phyloP scores from a whole-genome alignment of 30 jellyfish, hydroid and myxozoan species.

The Aurelia sp. region DNA sequence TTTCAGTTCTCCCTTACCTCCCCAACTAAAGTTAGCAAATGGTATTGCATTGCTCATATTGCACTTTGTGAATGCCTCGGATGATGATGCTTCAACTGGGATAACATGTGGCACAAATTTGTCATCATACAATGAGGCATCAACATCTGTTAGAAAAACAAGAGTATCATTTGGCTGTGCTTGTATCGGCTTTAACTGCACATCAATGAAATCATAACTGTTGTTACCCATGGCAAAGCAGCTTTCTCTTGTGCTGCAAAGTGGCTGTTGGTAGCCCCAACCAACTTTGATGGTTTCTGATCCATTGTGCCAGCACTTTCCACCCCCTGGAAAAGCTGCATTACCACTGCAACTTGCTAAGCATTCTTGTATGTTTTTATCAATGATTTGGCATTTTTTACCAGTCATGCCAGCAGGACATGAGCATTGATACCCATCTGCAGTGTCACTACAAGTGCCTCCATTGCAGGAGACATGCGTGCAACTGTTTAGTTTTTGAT shows the following conservation, averaged over 20 bases:
- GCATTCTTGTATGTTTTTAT: constrained; percentile 32
- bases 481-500: constrained; percentile 68
- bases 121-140: constrained; percentile 75
- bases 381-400: constrained; percentile 81
- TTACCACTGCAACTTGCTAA: constrained; percentile 50
- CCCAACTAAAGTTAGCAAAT: constrained; percentile 63
- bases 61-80: constrained; percentile 81
- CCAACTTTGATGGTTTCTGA: constrained; percentile 86
- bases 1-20: constrained; percentile 41
- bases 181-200: constrained; percentile 93
- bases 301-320: constrained; percentile 93
- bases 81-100: constrained; percentile 80
- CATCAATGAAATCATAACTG: constrained; percentile 73
- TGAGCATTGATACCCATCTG: constrained; percentile 72
- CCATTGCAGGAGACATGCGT: constrained; percentile 78
- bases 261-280: constrained; percentile 95
- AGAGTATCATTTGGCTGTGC: constrained; percentile 82
- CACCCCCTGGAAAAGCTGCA: constrained; percentile 52
- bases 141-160: constrained; percentile 82
- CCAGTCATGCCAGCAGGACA: constrained; percentile 82
- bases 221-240: constrained; percentile 75
- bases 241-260: constrained; percentile 85
- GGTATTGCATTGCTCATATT: constrained; percentile 83
- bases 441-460: constrained; percentile 78
- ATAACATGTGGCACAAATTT: constrained; percentile 84